phyloP scores from a whole-genome alignment of 2,113 vertebrate species.

The Hippocampus comes region DNA sequence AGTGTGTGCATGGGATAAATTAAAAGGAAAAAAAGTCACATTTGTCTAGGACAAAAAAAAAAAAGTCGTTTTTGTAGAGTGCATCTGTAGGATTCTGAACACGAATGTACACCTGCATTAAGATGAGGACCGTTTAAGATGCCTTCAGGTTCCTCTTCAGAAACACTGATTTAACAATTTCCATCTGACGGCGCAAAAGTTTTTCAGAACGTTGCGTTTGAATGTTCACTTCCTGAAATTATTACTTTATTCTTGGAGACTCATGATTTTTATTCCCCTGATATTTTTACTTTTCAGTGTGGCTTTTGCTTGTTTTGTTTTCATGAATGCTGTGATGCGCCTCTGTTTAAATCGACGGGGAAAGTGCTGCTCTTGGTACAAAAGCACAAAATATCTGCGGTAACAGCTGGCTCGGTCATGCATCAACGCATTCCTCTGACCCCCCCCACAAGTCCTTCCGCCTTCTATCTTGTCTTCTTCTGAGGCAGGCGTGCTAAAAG shows the following conservation, averaged over 20 bases:
- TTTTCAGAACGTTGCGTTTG: too few relatives aligned
- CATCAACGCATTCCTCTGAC: slow-evolving; percentile 45
- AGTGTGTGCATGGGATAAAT: too few relatives aligned
- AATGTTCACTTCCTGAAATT: neutral
- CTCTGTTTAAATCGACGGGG: neutral
- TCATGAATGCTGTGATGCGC: neutral
- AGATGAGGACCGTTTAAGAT: too few relatives aligned
- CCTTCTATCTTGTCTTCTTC: slow-evolving; percentile 43
- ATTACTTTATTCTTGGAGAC: neutral
- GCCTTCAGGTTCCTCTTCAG: too few relatives aligned
- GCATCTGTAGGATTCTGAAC: too few relatives aligned
- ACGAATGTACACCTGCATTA: too few relatives aligned
- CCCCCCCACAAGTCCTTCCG: neutral
- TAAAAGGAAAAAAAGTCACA: too few relatives aligned
- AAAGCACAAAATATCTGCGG: slow-evolving; percentile 15
- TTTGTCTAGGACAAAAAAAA: too few relatives aligned
- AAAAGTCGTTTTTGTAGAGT: too few relatives aligned
- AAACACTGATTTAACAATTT: too few relatives aligned
- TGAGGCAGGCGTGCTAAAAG: slow-evolving; percentile 35
- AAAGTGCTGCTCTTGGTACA: slow-evolving; percentile 6
- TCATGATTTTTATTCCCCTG: neutral
- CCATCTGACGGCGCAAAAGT: too few relatives aligned
- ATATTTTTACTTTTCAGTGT: neutral
- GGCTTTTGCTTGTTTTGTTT: neutral
- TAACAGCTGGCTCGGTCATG: slow-evolving; percentile 52